Conservation (phyloP, 1,140 invertebrate species). For the Ruditapes philippinarum region DNA sequence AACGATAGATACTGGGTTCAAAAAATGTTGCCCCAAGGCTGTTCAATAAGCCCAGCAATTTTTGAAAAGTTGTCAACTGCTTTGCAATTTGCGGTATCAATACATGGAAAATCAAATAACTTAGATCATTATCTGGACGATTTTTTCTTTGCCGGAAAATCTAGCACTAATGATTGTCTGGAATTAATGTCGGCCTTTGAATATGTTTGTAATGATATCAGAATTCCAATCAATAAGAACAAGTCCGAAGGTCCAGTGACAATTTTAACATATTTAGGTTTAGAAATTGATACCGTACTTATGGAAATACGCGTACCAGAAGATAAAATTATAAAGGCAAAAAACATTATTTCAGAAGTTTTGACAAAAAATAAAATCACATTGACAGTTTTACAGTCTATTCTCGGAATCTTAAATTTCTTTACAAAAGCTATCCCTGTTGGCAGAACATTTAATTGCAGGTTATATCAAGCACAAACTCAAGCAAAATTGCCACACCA, state of each 20-base stretch:
- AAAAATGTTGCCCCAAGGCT: not conserved
- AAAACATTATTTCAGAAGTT: not conserved
- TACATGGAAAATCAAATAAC: not conserved
- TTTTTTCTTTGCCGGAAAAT: not conserved
- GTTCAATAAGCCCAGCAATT: not conserved
- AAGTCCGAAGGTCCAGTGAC: slow-evolving; percentile 9
- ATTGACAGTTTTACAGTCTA: slow-evolving; percentile 37
- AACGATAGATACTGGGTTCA: not conserved
- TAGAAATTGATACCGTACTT: not conserved
- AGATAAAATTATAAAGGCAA: not conserved
- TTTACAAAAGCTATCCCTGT: slow-evolving; percentile 15
- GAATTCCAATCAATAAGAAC: not conserved
- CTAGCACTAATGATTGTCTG: not conserved
- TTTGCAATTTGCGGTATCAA: slow-evolving; percentile 3
- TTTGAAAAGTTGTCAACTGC: slow-evolving; percentile 31
- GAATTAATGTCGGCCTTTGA: not conserved
- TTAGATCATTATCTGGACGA: slow-evolving; percentile 16
- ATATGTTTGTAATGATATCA: not conserved
- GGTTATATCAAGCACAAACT: slow-evolving; percentile 37
- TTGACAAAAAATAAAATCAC: not conserved
- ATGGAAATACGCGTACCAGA: not conserved
- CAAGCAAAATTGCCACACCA: slow-evolving; percentile 39
- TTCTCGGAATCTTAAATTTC: slow-evolving; percentile 57
- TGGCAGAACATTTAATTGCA: slow-evolving; percentile 43
- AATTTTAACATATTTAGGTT: not conserved